phyloP scores from a whole-genome alignment of 2,113 vertebrate species.

The Hippocampus abdominalis region DNA sequence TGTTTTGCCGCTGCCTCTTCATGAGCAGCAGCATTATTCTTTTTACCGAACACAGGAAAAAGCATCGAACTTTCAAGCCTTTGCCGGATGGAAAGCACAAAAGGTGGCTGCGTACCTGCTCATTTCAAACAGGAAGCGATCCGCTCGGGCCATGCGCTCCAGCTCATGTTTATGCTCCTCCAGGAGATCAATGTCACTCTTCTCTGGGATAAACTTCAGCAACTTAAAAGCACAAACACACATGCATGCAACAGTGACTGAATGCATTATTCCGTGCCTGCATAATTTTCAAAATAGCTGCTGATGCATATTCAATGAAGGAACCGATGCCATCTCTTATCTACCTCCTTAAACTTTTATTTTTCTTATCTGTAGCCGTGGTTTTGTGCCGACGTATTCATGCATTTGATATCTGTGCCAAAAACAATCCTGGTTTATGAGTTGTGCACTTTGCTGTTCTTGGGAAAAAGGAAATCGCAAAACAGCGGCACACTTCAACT shows the following conservation, averaged over 20 bases:
- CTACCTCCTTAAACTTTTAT: neutral
- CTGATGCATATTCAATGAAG: neutral
- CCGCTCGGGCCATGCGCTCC: slow-evolving; percentile 94
- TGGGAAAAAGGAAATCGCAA: neutral
- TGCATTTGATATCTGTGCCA: neutral
- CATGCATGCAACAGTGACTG: neutral
- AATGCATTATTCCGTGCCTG: neutral
- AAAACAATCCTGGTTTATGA: neutral
- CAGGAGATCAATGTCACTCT: slow-evolving; percentile 90
- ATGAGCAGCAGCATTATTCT: neutral
- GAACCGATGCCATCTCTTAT: neutral
- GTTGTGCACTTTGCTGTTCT: neutral
- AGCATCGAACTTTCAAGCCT: neutral
- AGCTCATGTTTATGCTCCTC: slow-evolving; percentile 97
- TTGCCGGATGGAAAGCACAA: neutral
- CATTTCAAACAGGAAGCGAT: slow-evolving; percentile 98
- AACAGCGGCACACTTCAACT: neutral
- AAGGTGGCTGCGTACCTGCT: slow-evolving; percentile 79
- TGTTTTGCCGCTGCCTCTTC: neutral
- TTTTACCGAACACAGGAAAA: neutral
- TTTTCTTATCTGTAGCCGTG: neutral
- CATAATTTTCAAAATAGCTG: neutral
- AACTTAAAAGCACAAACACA: slow-evolving; percentile 68
- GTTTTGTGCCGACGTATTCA: neutral
- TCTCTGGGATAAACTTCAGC: slow-evolving; percentile 94